Evolutionary conservation across 2,113 vertebrate species (phyloP).

Genomic region (Stegastes partitus): DNA sequence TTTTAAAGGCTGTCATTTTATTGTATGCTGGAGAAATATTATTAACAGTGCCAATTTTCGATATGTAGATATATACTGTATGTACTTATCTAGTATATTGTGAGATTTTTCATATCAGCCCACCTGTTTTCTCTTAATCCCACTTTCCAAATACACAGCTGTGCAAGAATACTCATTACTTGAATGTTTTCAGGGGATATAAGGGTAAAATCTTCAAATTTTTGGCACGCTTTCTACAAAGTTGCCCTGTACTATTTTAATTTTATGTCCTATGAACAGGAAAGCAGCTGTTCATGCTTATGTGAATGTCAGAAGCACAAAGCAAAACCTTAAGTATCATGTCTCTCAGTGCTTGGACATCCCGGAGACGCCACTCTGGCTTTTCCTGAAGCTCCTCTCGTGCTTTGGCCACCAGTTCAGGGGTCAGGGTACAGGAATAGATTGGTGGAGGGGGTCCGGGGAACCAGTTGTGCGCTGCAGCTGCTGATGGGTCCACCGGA

Average conservation of each 20-base stretch:
- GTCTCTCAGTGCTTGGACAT: constrained; percentile 95
- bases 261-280: no score
- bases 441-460: constrained; percentile 82
- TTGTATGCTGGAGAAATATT: no score
- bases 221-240: no score
- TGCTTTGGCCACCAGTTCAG: constrained; percentile 93
- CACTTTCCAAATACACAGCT: not conserved
- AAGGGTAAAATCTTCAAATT: no score
- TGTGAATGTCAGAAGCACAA: not conserved
- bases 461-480: constrained; percentile 79
- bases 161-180: no score
- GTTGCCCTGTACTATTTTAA: no score
- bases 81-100: not conserved
- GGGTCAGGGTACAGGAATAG: constrained; percentile 92
- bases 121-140: not conserved
- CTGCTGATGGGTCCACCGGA: constrained; percentile 78
- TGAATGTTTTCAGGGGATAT: no score
- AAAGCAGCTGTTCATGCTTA: no score
- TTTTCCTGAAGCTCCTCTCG: constrained; percentile 98
- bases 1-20: no score
- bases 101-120: not conserved
- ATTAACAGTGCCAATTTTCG: no score
- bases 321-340: constrained; percentile 91
- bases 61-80: not conserved
- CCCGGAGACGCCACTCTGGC: constrained; percentile 95